Percentiles rank a stretch among this genome's conserved stretches.
Evolutionary conservation across 2,797 vertebrate species (phyloP).

Genomic region (Bovichtus variegatus): DNA sequence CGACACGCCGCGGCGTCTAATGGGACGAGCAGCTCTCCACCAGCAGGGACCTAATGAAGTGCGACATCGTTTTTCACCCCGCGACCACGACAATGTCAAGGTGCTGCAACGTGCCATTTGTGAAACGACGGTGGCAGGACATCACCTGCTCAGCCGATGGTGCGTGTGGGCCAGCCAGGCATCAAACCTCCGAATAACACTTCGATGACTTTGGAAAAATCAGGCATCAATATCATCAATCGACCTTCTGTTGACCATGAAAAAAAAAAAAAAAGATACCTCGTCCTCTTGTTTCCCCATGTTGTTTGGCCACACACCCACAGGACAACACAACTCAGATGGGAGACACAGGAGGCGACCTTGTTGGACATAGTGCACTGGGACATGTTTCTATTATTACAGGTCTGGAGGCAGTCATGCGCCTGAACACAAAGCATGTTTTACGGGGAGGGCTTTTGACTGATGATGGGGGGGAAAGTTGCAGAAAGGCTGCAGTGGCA

Average conservation of each 20-base stretch:
- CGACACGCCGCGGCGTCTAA: slow-evolving; percentile 82
- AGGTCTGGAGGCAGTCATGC: slow-evolving; percentile 81
- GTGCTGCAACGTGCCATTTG: slow-evolving; percentile 85
- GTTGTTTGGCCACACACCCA: slow-evolving; percentile 70
- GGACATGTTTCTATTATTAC: slow-evolving; percentile 84
- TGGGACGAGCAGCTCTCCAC: slow-evolving; percentile 86
- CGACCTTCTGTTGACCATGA: slow-evolving; percentile 76
- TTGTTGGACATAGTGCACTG: slow-evolving; percentile 76
- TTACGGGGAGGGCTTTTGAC: slow-evolving; percentile 80
- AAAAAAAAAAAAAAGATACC: slow-evolving; percentile 47
- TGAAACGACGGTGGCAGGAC: slow-evolving; percentile 76
- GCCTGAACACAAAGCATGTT: slow-evolving; percentile 78
- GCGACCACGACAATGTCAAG: slow-evolving; percentile 85
- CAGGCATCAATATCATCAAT: slow-evolving; percentile 76
- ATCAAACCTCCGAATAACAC: slow-evolving; percentile 60
- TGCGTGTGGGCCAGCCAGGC: slow-evolving; percentile 65
- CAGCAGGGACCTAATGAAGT: slow-evolving; percentile 88
- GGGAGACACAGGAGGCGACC: slow-evolving; percentile 76
- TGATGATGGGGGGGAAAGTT: slow-evolving; percentile 81
- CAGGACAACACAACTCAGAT: slow-evolving; percentile 70
- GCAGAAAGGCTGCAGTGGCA: slow-evolving; percentile 73
- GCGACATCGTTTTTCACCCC: slow-evolving; percentile 87
- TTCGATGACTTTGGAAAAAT: slow-evolving; percentile 75
- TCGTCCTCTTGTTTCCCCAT: slow-evolving; percentile 2
- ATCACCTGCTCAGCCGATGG: slow-evolving; percentile 81